A percentile compares a stretch with the other conserved stretches of the same genome.
Evolutionary conservation across 2,888 invertebrate genomes (phyloP).

Genomic region (Lydus trimaculatus): DNA sequence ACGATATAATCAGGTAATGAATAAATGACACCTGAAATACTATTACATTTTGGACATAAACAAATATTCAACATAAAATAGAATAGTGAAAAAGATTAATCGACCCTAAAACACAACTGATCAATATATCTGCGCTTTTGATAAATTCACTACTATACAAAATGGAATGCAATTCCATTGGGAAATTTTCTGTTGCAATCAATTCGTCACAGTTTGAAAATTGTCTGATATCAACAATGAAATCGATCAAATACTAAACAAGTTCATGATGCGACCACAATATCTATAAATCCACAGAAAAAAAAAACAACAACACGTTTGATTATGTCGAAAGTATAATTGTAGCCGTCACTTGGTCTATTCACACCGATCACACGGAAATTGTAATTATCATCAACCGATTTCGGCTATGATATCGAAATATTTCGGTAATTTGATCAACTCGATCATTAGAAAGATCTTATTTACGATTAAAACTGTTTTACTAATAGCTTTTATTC

Average conservation of each 20-base stretch:
- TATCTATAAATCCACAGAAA: constrained; percentile 20
- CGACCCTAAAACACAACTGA: constrained; percentile 48
- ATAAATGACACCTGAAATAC: constrained; percentile 42
- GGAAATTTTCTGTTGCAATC: constrained; percentile 55
- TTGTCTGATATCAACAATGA: constrained; percentile 49
- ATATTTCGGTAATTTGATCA: constrained; percentile 40
- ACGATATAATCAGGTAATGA: constrained; percentile 43
- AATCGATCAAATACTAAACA: constrained; percentile 48
- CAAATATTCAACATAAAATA: constrained; percentile 43
- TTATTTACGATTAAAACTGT: constrained; percentile 32
- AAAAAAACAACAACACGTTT: too few species aligned
- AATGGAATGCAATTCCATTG: constrained; percentile 55
- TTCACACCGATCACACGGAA: constrained; percentile 40
- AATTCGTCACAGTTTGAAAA: constrained; percentile 53
- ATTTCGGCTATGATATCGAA: constrained; percentile 22
- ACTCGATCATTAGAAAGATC: constrained; percentile 37
- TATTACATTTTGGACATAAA: constrained; percentile 44
- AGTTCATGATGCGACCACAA: constrained; percentile 53
- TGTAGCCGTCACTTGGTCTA: constrained; percentile 40
- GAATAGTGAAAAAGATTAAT: constrained; percentile 54
- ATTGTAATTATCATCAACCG: constrained; percentile 26
- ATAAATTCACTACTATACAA: constrained; percentile 48
- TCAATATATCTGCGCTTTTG: constrained; percentile 47
- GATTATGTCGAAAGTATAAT: constrained; percentile 27
- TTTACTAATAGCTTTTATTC: constrained; percentile 25